Evolutionary conservation across 2,888 invertebrate species (phyloP), one percentile per base, ranked within the genome.

Genomic region (Creontiades dilutus): DNA sequence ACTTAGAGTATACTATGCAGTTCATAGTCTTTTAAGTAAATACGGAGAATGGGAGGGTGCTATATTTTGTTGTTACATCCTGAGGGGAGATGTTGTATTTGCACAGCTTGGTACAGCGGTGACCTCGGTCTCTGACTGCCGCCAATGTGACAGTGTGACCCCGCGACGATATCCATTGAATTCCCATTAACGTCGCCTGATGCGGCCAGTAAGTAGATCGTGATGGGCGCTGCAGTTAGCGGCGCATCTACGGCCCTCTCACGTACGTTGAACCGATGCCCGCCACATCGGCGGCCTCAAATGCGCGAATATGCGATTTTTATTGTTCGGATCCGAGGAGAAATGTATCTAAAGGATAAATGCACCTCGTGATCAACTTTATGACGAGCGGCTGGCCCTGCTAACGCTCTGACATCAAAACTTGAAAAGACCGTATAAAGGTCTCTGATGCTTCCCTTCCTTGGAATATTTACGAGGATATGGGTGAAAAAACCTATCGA

Each of bases 281-380:
- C 0, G n/a, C n/a, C n/a, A n/a, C 16, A 57, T n/a, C n/a, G 57
- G 7, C n/a, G 57, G 57, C 57, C 57, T 57, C n/a, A 57, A 57
- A 57, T n/a, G 57, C n/a, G 3, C 55, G 55, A n/a, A 57, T n/a
- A 57, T 57, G 57, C n/a, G 57, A 7, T n/a, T 57, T 57, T 57
- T 57, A 57, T 57, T 57, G n/a, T 57, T 57, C 57, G 57, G 57
- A 7, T 16, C 57, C n/a, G 1, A 11, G n/a, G 57, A 57, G 57
- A 57, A 57, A 57, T 16, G 57, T 57, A 57, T 57, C 57, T 57
- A n/a, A n/a, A 14, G 57, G n/a, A 57, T 57, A 57, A 57, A 57
- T 57, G 57, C 57, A 57, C 57, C 57, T 57, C 57, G 57, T 57
- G n/a, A 57, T 57, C 57, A 57, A 57, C 57, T 57, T 57, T 57